Evolutionary conservation across 2,888 invertebrate genomes (phyloP).

Genomic region (Eupithecia inturbata): DNA sequence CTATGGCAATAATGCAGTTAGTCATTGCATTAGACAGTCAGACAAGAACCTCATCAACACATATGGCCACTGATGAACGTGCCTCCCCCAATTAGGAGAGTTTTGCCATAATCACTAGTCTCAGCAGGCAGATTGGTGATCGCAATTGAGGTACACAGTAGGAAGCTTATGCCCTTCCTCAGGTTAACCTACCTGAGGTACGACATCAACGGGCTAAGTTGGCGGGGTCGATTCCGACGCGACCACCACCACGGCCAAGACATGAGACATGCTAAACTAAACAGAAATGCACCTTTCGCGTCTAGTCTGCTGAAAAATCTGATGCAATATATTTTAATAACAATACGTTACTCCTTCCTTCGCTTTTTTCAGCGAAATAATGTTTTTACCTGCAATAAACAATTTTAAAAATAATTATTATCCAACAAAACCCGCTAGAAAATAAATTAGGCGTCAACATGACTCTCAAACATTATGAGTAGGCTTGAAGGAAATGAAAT

Average conservation of each 20-base stretch:
- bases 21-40: too few species aligned
- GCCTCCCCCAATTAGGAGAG: too few species aligned
- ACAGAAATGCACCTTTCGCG: not conserved
- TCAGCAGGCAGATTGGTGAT: too few species aligned
- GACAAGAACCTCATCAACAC: too few species aligned
- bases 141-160: too few species aligned
- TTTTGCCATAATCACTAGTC: too few species aligned
- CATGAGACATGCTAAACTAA: not conserved
- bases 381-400: not conserved
- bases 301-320: not conserved
- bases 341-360: not conserved
- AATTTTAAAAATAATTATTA: not conserved
- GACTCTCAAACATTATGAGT: slow-evolving; percentile 3
- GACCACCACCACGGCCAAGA: not conserved
- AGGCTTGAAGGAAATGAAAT: slow-evolving; percentile 8
- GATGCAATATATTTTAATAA: not conserved
- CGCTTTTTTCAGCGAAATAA: not conserved
- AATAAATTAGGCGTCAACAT: not conserved
- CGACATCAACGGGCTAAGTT: too few species aligned
- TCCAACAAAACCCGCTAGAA: not conserved
- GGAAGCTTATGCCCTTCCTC: too few species aligned
- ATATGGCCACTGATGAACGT: too few species aligned
- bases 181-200: too few species aligned
- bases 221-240: too few species aligned
- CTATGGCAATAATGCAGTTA: too few species aligned